These are phyloP conservation scores for Intellagama lesueurii DNA, from an alignment of 2,797 vertebrate species.

Conservation along the genomic window DNA sequence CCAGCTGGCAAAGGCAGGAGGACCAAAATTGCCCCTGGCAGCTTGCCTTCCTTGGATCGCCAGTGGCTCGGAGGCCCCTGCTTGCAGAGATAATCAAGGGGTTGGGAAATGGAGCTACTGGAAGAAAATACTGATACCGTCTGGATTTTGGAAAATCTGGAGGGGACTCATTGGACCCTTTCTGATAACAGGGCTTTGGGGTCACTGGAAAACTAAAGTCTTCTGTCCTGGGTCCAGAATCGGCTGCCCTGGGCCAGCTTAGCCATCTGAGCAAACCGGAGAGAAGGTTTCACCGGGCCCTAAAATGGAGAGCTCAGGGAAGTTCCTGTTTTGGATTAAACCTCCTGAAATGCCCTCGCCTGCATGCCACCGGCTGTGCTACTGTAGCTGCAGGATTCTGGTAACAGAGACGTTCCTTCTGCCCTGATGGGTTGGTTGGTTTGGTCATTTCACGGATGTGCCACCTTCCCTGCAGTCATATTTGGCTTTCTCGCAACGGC, in stretches of 20 bases:
- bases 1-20: slow-evolving; percentile 70
- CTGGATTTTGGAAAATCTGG: slow-evolving; percentile 65
- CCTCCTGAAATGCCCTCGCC: too few species aligned
- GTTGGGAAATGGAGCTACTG: slow-evolving; percentile 75
- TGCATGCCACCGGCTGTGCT: too few species aligned
- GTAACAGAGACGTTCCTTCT: too few species aligned
- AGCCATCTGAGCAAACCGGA: rapidly evolving
- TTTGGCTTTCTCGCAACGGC: too few species aligned
- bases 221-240: not conserved
- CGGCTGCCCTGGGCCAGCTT: not conserved
- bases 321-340: not conserved
- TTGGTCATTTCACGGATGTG: too few species aligned
- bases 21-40: slow-evolving; percentile 72
- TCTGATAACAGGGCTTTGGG: slow-evolving; percentile 44
- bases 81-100: slow-evolving; percentile 79
- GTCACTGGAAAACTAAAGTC: not conserved
- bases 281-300: not conserved
- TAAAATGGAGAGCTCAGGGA: not conserved
- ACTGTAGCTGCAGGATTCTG: too few species aligned
- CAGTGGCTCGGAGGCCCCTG: slow-evolving; percentile 67
- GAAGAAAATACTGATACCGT: slow-evolving; percentile 77
- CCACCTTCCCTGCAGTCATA: too few species aligned
- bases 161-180: slow-evolving; percentile 43
- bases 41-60: slow-evolving; percentile 62
- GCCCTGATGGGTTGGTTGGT: too few species aligned